Percentiles rank a stretch among this genome's conserved stretches.
phyloP scores from a whole-genome alignment of 2,797 vertebrate species.

The Onychomys leucogaster region DNA sequence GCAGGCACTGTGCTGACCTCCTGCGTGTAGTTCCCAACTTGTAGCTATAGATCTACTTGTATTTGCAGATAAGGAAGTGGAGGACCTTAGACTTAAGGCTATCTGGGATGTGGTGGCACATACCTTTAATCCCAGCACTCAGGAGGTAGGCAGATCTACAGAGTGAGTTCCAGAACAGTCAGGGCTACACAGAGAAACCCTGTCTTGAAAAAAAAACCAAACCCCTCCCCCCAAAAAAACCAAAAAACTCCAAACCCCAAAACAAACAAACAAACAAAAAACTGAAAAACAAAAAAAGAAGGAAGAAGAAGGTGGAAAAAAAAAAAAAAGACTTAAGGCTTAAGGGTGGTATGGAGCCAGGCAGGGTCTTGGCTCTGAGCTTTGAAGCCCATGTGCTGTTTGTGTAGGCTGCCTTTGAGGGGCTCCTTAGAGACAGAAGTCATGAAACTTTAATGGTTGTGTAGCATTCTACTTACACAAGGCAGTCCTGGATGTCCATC shows the following conservation, averaged over 20 bases:
- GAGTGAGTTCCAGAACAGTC: neutral
- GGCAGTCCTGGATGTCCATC: neutral
- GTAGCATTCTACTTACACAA: neutral
- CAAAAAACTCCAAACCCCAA: too few species aligned
- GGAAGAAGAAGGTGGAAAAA: too few species aligned
- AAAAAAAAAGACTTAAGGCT: neutral
- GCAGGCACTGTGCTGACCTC: neutral
- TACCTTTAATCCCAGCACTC: too few species aligned
- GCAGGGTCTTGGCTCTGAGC: neutral
- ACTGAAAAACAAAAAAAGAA: too few species aligned
- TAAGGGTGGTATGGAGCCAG: neutral
- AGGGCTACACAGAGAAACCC: neutral
- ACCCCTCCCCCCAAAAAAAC: too few species aligned
- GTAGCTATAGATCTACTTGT: too few species aligned
- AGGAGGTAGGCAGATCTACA: neutral
- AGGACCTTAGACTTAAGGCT: neutral
- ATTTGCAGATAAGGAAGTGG: conserved; percentile 8
- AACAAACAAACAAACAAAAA: too few species aligned
- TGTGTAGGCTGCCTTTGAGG: neutral
- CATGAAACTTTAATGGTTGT: neutral
- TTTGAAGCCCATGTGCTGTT: neutral
- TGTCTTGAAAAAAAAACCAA: neutral
- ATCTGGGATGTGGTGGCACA: neutral
- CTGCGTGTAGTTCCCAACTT: neutral
- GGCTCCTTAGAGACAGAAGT: neutral